Base-by-base conservation (phyloP, 2,113 vertebrate genomes). In the Merops nubicus region DNA sequence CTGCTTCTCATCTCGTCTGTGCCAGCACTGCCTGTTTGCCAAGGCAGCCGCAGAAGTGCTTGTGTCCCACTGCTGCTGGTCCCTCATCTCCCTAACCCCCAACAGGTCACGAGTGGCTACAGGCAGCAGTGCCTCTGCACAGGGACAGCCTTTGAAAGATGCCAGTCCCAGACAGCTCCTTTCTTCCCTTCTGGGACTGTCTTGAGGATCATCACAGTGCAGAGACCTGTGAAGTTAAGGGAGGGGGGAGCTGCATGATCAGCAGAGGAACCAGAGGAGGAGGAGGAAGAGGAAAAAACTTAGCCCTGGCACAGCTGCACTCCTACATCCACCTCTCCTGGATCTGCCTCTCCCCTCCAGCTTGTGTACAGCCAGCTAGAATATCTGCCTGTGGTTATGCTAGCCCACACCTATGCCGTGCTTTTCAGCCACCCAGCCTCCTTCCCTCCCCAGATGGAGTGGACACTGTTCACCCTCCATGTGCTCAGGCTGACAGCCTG, bases 51-150 rank as follows among this genome's bases (percentile, higher is more conserved):
- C 62, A 68, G 68, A 54, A 85, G 11, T 36, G n/a, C n/a, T 43
- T 40, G 48, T 78, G 76, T 78, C 43, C 29, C 31, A 8, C 23
- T 60, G 43, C 5, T 64, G 29, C 45, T 93, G 1, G 0, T 53
- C 31, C 28, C 28, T 76, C 34, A 51, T 69, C 43, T 75, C 53
- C 48, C 34, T 64, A 4, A 4, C 11, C 15, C 17, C 16, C 62
- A 51, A 45, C 2, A 8, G 22, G 10, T 56, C 25, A 5, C 0
- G 3, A 11, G 7, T 34, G 36, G 8, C 56, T n/a, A 14, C 4
- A 0, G 4, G 17, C 65, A 84, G 59, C 45, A 74, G 40, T 5
- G 16, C 18, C 68, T 12, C 28, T 47, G n/a, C 48, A 57, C 51
- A n/a, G 23, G 34, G 60, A 75, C 42, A 67, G 2, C 12, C 53